A percentile compares a stretch with the other conserved stretches of the same genome.
Evolutionary conservation across 2,888 invertebrate genomes (phyloP).

Genomic region (Allygus modestus): DNA sequence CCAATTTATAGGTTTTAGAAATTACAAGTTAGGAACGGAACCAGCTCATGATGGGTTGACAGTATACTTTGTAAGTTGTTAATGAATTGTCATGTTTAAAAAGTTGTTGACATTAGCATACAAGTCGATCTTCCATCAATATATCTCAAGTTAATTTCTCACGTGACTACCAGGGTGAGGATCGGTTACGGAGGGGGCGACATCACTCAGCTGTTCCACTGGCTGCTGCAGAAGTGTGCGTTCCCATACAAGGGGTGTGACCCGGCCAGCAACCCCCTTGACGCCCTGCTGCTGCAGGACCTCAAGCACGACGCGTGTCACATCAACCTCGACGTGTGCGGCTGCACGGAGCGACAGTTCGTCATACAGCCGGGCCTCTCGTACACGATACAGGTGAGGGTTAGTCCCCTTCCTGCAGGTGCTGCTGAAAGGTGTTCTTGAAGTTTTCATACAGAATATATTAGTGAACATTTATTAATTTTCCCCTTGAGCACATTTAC

Average conservation of each 20-base stretch:
- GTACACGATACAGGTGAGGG: constrained; percentile 82
- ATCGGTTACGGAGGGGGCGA: constrained; percentile 78
- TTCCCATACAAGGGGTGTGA: constrained; percentile 93
- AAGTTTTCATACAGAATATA: too few species aligned
- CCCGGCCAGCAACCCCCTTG: constrained; percentile 82
- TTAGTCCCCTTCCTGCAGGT: neutral
- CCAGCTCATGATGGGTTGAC: too few species aligned
- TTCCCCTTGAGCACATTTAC: too few species aligned
- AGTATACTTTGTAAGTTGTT: too few species aligned
- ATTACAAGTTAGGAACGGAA: too few species aligned
- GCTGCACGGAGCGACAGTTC: constrained; percentile 90
- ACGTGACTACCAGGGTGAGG: constrained; percentile 77
- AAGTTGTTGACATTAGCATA: too few species aligned
- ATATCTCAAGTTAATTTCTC: too few species aligned
- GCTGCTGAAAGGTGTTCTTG: too few species aligned
- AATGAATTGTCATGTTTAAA: too few species aligned
- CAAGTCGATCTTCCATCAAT: too few species aligned
- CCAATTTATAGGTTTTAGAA: too few species aligned
- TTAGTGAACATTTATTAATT: too few species aligned
- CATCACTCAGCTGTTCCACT: constrained; percentile 92
- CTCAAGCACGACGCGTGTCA: constrained; percentile 95
- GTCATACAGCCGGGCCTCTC: constrained; percentile 84
- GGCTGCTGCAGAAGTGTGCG: constrained; percentile 92
- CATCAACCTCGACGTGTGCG: constrained; percentile 93
- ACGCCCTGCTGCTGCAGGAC: constrained; percentile 88